Conservation (phyloP, 2,888 invertebrate species). For the Acanthosepion lycidas region DNA sequence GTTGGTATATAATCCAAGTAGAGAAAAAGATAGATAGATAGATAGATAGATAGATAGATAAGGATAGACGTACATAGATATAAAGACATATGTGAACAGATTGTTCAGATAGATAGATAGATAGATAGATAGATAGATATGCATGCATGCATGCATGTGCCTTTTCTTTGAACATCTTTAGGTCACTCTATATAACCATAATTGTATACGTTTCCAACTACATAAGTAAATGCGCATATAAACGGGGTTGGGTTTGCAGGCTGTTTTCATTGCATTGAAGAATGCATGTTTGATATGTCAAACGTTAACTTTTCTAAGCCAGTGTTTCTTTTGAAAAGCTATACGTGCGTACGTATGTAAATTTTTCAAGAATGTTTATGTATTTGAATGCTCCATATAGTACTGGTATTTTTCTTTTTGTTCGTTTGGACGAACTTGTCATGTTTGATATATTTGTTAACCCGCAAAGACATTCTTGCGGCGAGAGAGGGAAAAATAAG, state of each 20-base stretch:
- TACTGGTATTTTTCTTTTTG: not conserved
- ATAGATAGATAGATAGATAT: not conserved
- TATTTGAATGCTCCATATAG: not conserved
- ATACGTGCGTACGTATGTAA: not conserved
- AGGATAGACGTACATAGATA: not conserved
- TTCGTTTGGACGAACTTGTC: not conserved
- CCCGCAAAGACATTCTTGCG: not conserved
- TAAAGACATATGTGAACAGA: not conserved
- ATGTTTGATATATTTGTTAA: conserved; percentile 33
- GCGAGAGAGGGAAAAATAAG: not conserved
- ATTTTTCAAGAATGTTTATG: not conserved
- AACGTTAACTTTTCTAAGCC: conserved; percentile 12
- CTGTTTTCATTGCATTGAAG: not conserved
- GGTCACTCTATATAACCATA: not conserved
- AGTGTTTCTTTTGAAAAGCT: not conserved
- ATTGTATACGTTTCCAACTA: not conserved
- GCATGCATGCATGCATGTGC: too few relatives aligned
- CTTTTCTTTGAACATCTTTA: too few relatives aligned
- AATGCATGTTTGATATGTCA: conserved; percentile 14
- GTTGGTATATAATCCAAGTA: too few relatives aligned
- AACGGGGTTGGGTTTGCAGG: not conserved
- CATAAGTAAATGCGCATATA: not conserved
- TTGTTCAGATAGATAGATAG: not conserved
- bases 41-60: too few relatives aligned
- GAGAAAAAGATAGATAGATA: too few relatives aligned